Evolutionary conservation across 2,888 invertebrate genomes (phyloP).

Genomic region (Drosophila putrida): DNA sequence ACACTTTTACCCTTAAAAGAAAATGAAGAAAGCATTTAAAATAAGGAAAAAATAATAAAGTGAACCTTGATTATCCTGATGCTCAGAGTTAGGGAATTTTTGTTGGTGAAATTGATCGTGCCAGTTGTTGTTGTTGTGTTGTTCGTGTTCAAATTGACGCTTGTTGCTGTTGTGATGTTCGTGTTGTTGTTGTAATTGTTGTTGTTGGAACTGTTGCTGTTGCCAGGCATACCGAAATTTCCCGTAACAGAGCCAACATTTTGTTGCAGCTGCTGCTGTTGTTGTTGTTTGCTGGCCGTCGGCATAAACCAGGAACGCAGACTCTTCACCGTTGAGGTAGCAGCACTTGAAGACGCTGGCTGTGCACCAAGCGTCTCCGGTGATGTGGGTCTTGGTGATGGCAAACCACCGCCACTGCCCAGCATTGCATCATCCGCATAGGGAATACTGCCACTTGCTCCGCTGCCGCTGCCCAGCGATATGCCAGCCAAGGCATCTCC

Average conservation of each 20-base stretch:
- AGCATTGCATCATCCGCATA: constrained; percentile 75
- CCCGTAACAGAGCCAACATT: constrained; percentile 64
- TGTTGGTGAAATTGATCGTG: constrained; percentile 79
- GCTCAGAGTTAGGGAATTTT: constrained; percentile 83
- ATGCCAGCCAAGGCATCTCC: constrained; percentile 59
- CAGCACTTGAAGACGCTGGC: constrained; percentile 31
- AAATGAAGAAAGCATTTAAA: constrained; percentile 12
- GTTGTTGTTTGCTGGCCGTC: constrained; percentile 60
- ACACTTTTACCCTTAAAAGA: constrained; percentile 29
- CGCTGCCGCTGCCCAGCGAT: constrained; percentile 74
- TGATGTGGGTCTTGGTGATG: constrained; percentile 77
- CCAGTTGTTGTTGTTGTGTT: constrained; percentile 61
- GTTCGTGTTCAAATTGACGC: constrained; percentile 59
- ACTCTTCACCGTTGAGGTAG: constrained; percentile 67
- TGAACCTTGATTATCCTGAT: constrained; percentile 84
- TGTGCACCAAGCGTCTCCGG: constrained; percentile 68
- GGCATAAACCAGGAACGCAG: constrained; percentile 68
- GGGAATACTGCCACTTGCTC: constrained; percentile 73
- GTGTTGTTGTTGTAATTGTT: constrained; percentile 64
- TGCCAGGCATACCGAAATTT: constrained; percentile 68
- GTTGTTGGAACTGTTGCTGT: constrained; percentile 57
- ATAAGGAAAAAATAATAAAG: constrained; percentile 62
- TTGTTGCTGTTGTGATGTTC: constrained; percentile 60
- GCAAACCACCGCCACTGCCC: constrained; percentile 54
- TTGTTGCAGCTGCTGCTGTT: constrained; percentile 42